Evolutionary conservation across 2,888 invertebrate species (phyloP), one percentile per base, ranked within the genome.

Genomic region (Ophion slaviceki): DNA sequence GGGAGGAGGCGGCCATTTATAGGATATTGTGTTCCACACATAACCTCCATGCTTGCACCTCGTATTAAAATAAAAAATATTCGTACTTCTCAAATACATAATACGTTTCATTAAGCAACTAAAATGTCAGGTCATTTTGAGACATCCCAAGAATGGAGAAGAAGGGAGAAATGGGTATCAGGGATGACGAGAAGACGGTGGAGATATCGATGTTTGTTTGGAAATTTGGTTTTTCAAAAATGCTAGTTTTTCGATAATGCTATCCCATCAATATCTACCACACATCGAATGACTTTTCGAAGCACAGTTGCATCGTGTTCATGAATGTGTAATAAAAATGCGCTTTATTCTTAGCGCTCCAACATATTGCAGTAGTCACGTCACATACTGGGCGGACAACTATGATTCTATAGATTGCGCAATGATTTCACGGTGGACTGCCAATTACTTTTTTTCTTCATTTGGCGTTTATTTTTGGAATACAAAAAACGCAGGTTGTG

Each of bases 331-430:
- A 7, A 53, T 71, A 14, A 57, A 32, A 28, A 11, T 45, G 11
- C 24, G 11, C 3, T n/a, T 68, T 17, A 20, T 24, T 10, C 11
- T 45, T 20, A 20, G 24, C 40, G 7, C 14, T 8, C 11, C 8
- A 10, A 32, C 17, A 75, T 17, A 10, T 7, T 11, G 45, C 62
- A 75, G 62, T 62, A 47, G 75, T 47, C 40, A 75, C 75, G 28
- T 17, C 45, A 4, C 47, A 17, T 75, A 64, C 5, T 28, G n/a
- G n/a, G 45, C 61, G 17, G 75, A 75, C 62, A 64, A 24, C 14
- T 61, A 28, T 24, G 0, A 68, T 14, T 5, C 20, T 68, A 0
- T 8, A 28, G 11, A 53, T 53, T 53, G 5, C 17, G 3, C 5
- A 17, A 53, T 53, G 40, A 40, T 7, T 40, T 7, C 1, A 40